These are phyloP conservation scores for Triplophysa dalaica DNA, from an alignment of 2,113 vertebrate genomes.

Conservation along the genomic window DNA sequence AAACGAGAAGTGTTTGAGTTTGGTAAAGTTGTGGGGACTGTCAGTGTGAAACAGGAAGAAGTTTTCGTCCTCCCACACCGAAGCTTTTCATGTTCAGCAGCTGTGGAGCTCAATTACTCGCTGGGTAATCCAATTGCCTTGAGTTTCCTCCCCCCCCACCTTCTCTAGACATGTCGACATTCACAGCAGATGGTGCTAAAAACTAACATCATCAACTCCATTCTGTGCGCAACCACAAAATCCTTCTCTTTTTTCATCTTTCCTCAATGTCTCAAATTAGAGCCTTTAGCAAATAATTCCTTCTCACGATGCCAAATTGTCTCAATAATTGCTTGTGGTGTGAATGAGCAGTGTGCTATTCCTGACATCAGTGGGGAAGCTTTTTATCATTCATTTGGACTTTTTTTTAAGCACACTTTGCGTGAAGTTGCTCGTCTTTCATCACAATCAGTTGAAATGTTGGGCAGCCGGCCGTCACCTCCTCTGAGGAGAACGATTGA, in stretches of 20 bases:
- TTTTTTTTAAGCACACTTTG: constrained; percentile 66
- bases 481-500: constrained; percentile 53
- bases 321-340: constrained; percentile 66
- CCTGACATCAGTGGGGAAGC: constrained; percentile 67
- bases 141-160: constrained; percentile 57
- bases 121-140: constrained; percentile 54
- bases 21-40: background rate
- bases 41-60: background rate
- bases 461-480: constrained; percentile 63
- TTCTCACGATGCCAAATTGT: constrained; percentile 59
- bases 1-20: background rate
- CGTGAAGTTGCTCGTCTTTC: constrained; percentile 72
- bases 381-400: constrained; percentile 73
- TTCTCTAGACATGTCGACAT: constrained; percentile 63
- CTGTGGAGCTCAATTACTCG: constrained; percentile 52
- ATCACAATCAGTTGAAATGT: constrained; percentile 77
- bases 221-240: constrained; percentile 63
- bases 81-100: constrained; percentile 51
- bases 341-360: constrained; percentile 56
- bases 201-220: constrained; percentile 67
- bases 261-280: constrained; percentile 73
- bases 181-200: constrained; percentile 74
- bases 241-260: constrained; percentile 56
- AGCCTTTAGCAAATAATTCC: constrained; percentile 64
- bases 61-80: constrained; percentile 34